Conservation (phyloP, 2,797 vertebrate species). For the Dryobates pubescens region DNA sequence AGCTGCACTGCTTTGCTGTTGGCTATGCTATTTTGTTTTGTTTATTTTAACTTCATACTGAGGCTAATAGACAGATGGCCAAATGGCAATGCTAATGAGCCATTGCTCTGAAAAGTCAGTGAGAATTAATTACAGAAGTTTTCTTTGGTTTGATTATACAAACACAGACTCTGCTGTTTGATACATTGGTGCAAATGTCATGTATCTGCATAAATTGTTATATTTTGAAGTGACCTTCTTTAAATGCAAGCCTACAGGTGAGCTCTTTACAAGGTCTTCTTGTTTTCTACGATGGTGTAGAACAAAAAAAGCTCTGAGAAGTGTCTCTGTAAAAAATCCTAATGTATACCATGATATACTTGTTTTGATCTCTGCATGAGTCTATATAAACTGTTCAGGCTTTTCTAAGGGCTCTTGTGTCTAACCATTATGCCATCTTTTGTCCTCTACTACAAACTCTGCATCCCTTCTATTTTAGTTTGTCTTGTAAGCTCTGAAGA, state of each 20-base stretch:
- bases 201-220: not conserved
- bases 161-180: not conserved
- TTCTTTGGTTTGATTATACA: not conserved
- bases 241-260: not conserved
- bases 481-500: not conserved
- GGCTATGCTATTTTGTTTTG: not conserved
- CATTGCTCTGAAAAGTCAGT: not conserved
- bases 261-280: not conserved
- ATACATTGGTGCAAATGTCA: not conserved
- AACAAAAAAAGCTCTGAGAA: not conserved
- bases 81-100: slow-evolving; percentile 14
- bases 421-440: slow-evolving; percentile 1
- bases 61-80: not conserved
- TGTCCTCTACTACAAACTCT: not conserved
- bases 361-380: not conserved
- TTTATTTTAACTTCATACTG: not conserved
- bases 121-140: slow-evolving; percentile 1
- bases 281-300: not conserved
- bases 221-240: not conserved
- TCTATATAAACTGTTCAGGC: not conserved
- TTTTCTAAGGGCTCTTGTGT: slow-evolving; percentile 8
- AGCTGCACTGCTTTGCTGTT: not conserved
- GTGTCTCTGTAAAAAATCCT: not conserved
- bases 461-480: not conserved
- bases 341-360: not conserved